Evolutionary conservation across 2,888 invertebrate genomes (phyloP).

Genomic region (Shargacucullia verbasci): DNA sequence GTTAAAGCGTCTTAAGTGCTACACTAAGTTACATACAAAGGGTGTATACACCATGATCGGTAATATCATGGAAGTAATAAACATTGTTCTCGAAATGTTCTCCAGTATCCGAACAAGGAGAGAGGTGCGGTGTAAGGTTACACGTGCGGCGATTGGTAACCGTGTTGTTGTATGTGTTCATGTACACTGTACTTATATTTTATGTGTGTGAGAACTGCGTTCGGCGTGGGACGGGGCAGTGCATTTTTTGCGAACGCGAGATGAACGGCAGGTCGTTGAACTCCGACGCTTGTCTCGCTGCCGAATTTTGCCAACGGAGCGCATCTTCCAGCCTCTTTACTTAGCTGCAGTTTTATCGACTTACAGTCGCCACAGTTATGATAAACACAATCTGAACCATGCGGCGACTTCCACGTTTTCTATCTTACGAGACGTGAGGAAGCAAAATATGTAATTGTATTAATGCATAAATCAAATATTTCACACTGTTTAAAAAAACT

Average conservation of each 20-base stretch:
- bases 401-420: neutral
- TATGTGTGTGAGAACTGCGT: conserved; percentile 81
- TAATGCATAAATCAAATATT: neutral
- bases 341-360: conserved; percentile 48
- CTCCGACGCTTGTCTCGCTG: conserved; percentile 79
- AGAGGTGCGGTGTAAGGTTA: conserved; percentile 77
- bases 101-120: conserved; percentile 72
- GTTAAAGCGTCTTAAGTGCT: conserved; percentile 25
- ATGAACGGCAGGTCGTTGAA: conserved; percentile 85
- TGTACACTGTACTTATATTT: conserved; percentile 65
- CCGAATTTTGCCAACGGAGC: conserved; percentile 82
- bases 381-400: neutral
- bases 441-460: too few relatives aligned
- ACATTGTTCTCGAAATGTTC: conserved; percentile 75
- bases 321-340: conserved; percentile 70
- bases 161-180: conserved; percentile 71
- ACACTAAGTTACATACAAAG: conserved; percentile 28
- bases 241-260: conserved; percentile 87
- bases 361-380: conserved; percentile 11
- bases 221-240: conserved; percentile 86
- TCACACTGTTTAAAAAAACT: conserved; percentile 8
- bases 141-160: conserved; percentile 80
- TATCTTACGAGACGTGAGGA: neutral
- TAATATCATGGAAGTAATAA: conserved; percentile 67
- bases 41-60: conserved; percentile 35